phyloP scores from a whole-genome alignment of 2,113 vertebrate genomes.

The Spermophilus dauricus region DNA sequence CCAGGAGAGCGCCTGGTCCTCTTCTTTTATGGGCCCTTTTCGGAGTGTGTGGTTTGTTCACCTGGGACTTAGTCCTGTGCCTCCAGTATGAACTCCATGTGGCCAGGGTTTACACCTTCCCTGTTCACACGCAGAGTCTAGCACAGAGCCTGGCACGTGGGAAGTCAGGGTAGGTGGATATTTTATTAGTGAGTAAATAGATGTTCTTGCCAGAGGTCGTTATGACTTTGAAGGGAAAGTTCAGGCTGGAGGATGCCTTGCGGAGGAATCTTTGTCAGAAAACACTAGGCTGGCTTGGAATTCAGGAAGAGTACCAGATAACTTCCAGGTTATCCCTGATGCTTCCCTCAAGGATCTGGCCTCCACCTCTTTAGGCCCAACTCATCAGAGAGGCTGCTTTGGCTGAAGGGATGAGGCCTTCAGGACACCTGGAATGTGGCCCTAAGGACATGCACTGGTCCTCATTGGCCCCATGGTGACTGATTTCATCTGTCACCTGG shows the following conservation, averaged over 20 bases:
- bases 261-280: background rate
- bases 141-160: background rate
- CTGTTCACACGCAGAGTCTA: background rate
- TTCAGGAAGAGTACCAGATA: fast-evolving
- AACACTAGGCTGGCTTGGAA: background rate
- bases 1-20: background rate
- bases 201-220: background rate
- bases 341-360: background rate
- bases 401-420: background rate
- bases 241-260: background rate
- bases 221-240: background rate
- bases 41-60: fast-evolving
- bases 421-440: background rate
- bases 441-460: background rate
- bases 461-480: background rate
- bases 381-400: background rate
- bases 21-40: fast-evolving
- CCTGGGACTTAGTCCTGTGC: background rate
- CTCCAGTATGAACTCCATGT: background rate
- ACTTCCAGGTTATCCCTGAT: background rate
- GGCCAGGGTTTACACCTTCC: background rate
- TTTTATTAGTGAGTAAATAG: background rate
- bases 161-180: background rate
- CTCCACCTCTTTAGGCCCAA: background rate
- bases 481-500: background rate